A percentile compares a stretch with the other conserved stretches of the same genome.
These are phyloP conservation scores for Plotosus lineatus DNA, from an alignment of 2,113 vertebrate species.

Conservation along the genomic window DNA sequence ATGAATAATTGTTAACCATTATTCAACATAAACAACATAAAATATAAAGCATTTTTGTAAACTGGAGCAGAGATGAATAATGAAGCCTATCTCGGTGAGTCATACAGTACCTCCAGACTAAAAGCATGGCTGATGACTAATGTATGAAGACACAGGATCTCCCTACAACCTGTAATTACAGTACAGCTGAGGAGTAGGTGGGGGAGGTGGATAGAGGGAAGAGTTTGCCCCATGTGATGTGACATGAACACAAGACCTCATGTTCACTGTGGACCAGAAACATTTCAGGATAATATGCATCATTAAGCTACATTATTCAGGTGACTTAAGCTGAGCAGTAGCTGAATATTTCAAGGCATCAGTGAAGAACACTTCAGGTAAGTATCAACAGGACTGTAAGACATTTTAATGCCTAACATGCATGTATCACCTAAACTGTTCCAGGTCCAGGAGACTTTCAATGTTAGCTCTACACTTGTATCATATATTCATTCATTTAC, in stretches of 20 bases:
- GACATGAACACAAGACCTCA: slow-evolving; percentile 37
- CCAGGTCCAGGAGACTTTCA: background rate
- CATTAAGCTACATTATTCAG: slow-evolving; percentile 55
- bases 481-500: too few species aligned
- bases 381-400: background rate
- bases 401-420: background rate
- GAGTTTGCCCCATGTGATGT: slow-evolving; percentile 17
- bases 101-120: slow-evolving; percentile 55
- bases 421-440: slow-evolving; percentile 15
- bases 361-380: slow-evolving; percentile 43
- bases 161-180: slow-evolving; percentile 58
- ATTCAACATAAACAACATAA: slow-evolving; percentile 48
- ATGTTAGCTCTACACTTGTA: background rate
- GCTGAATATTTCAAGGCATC: background rate
- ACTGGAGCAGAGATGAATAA: slow-evolving; percentile 62
- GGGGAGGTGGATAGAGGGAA: background rate
- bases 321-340: background rate
- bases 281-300: slow-evolving; percentile 46
- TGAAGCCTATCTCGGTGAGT: slow-evolving; percentile 46
- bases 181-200: slow-evolving; percentile 38
- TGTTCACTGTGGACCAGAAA: slow-evolving; percentile 48
- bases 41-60: slow-evolving; percentile 49
- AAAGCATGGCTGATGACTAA: slow-evolving; percentile 57
- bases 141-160: slow-evolving; percentile 58
- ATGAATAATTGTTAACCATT: slow-evolving; percentile 56